Evolutionary conservation across 37 sponge, comb jelly and placozoan genomes (phyloP).

Genomic region (Ianthella basta): DNA sequence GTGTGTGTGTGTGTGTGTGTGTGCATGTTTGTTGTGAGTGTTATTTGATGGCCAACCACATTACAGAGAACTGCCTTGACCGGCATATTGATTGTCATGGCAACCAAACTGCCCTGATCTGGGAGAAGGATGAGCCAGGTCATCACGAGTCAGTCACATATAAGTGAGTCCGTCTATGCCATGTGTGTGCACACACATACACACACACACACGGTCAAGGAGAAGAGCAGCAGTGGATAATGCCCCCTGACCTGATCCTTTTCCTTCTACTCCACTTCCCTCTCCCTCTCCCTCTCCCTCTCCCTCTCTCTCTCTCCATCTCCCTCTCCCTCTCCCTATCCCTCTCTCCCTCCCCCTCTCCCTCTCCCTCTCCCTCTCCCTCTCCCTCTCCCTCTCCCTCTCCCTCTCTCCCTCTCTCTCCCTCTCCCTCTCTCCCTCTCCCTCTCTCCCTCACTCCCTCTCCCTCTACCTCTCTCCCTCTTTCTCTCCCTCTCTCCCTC

Average conservation of each 20-base stretch:
- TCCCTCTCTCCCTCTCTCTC: background rate
- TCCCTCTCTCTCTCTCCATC: background rate
- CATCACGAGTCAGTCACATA: slow-evolving; percentile 79
- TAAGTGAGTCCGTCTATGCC: slow-evolving; percentile 62
- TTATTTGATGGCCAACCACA: background rate
- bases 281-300: background rate
- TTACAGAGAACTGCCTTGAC: slow-evolving; percentile 86
- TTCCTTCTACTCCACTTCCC: background rate
- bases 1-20: slow-evolving; percentile 1
- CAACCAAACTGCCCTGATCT: slow-evolving; percentile 80
- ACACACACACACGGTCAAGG: no score
- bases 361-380: background rate
- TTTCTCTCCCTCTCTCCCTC: slow-evolving; percentile 1
- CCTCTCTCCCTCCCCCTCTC: background rate
- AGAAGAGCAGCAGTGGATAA: background rate
- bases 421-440: background rate
- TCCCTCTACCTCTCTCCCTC: background rate
- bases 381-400: no score
- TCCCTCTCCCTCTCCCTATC: background rate
- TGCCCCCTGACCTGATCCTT: no score
- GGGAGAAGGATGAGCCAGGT: slow-evolving; percentile 95
- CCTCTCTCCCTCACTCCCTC: background rate
- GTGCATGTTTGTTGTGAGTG: background rate
- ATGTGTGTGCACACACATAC: no score
- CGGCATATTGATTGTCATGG: slow-evolving; percentile 73